Base-by-base conservation (phyloP, 2,113 vertebrate genomes). In the Jacana jacana region DNA sequence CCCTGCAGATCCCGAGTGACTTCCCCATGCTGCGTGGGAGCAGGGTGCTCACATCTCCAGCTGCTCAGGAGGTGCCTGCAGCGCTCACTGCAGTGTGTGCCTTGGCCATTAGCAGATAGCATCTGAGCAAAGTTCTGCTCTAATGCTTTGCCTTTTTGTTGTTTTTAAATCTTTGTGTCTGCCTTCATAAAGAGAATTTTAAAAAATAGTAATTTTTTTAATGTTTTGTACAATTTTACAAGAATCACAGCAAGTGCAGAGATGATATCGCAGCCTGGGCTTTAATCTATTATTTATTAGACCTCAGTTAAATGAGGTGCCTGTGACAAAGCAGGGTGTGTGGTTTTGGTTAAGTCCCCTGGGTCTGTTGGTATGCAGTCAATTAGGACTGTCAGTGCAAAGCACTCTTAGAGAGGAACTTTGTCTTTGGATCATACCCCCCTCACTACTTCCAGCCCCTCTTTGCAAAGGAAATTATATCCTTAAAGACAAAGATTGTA, bases 211-310 rank as follows among this genome's bases (percentile, higher is more conserved):
- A 30, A 5, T 7, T 27, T 51, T 70, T 82, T 46, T 64, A 0
- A 39, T 52, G 2, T 81, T 86, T 91, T 78, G 35, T 86, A 49
- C 39, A 42, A 12, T 92, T 93, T 92, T 90, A 76, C 39, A 81
- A 81, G 93, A 91, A 60, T 80, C 52, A 22, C 52, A 48, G 80
- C 20, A 84, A 92, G 35, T 71, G 33, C 58, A 64, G 61, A 86
- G 57, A 89, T 61, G 44, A 11, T 95, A 65, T 54, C 0, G 0
- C 0, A 0, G 65, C 52, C 70, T 17, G 31, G 40, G 40, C 77
- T 96, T 93, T 93, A 94, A 95, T 85, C 75, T 95, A 30, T 94
- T 90, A 93, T 89, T 89, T 94, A 91, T 88, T 81, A 93, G 57
- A 89, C 60, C 69, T 78, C 72, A 37, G 86, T 91, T 96, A 70